Evolutionary conservation across 2,113 vertebrate species (phyloP).

Genomic region (Calidris pugnax): DNA sequence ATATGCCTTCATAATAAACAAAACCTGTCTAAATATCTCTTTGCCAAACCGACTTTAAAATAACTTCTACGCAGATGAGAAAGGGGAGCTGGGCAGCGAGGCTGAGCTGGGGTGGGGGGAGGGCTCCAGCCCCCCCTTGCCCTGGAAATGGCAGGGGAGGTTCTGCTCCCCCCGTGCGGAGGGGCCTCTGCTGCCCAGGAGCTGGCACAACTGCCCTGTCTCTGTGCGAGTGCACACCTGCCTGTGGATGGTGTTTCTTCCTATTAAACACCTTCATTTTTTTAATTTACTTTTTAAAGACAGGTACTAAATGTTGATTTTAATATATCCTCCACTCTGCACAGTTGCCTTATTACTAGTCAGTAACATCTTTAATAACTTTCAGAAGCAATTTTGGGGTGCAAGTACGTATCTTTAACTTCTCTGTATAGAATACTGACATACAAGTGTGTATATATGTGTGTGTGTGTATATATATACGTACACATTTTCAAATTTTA

Average conservation of each 20-base stretch:
- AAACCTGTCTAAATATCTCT: background rate
- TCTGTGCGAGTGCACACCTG: background rate
- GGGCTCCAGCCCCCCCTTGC: background rate
- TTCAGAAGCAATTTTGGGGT: background rate
- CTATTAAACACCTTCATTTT: background rate
- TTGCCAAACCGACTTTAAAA: background rate
- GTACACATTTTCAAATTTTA: background rate
- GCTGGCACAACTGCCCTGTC: background rate
- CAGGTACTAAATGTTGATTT: background rate
- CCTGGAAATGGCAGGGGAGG: background rate
- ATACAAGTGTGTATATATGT: background rate
- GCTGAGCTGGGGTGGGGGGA: background rate
- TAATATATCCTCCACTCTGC: background rate
- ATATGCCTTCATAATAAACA: conserved; percentile 40
- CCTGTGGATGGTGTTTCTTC: background rate
- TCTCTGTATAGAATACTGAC: background rate
- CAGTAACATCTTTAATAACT: background rate
- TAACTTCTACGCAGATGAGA: background rate
- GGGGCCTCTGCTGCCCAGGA: background rate
- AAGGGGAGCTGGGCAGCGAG: background rate
- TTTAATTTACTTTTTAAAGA: background rate
- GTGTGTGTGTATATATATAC: background rate
- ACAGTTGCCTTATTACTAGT: conserved; percentile 43
- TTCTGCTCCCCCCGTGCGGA: background rate
- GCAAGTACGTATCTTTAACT: background rate